A percentile compares a stretch with the other conserved stretches of the same genome.
Conservation (phyloP, 2,113 vertebrate genomes). For the Monopterus albus region DNA sequence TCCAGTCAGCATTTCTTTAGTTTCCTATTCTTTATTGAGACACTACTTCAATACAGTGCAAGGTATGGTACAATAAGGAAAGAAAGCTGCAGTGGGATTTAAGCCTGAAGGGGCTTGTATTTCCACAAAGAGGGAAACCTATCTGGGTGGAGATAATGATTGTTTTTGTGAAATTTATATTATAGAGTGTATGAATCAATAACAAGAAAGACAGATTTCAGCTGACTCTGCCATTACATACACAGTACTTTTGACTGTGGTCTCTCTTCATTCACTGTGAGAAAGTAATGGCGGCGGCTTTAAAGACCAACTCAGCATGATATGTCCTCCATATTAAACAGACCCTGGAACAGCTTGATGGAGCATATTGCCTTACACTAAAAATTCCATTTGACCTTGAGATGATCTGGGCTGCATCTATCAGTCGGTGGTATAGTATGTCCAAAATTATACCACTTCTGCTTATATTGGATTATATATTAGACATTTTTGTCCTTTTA, state of each 20-base stretch:
- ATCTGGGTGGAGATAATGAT: conserved; percentile 61
- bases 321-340: conserved; percentile 61
- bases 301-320: conserved; percentile 74
- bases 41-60: conserved; percentile 3
- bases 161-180: conserved; percentile 68
- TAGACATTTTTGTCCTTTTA: conserved; percentile 43
- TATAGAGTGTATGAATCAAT: conserved; percentile 48
- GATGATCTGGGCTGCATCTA: conserved; percentile 56
- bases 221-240: conserved; percentile 52
- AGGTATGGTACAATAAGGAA: background rate
- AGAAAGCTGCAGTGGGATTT: background rate
- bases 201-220: conserved; percentile 62
- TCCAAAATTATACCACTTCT: conserved; percentile 27
- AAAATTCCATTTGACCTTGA: conserved; percentile 61
- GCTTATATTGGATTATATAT: conserved; percentile 67
- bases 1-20: background rate
- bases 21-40: conserved; percentile 33
- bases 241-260: conserved; percentile 61
- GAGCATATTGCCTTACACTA: conserved; percentile 38
- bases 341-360: conserved; percentile 42
- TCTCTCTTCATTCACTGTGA: conserved; percentile 61
- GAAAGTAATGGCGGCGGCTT: conserved; percentile 59
- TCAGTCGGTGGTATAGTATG: conserved; percentile 45
- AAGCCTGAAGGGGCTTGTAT: conserved; percentile 4
- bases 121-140: conserved; percentile 31